Conservation (phyloP, 2,888 invertebrate species). For the Caenorhabditis sp. region DNA sequence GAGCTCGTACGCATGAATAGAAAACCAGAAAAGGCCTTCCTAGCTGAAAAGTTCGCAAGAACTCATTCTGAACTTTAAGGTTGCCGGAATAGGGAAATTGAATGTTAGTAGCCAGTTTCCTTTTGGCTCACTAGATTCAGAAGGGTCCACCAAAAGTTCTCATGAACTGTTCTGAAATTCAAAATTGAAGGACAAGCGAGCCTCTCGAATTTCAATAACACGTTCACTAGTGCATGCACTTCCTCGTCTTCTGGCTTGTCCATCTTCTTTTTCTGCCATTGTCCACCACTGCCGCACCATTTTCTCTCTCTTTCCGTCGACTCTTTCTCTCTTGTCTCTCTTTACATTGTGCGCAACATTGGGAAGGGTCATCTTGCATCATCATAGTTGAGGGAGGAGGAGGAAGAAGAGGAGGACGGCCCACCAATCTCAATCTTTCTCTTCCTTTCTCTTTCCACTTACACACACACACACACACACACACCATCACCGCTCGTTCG, state of each 20-base stretch:
- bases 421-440: constrained; percentile 52
- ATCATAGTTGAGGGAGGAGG: constrained; percentile 35
- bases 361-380: constrained; percentile 63
- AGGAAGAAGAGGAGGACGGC: neutral
- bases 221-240: constrained; percentile 20
- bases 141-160: constrained; percentile 7
- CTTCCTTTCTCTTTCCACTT: neutral
- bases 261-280: constrained; percentile 5
- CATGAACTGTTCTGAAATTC: neutral
- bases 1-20: neutral
- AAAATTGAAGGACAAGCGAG: neutral
- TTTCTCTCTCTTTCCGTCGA: neutral
- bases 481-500: constrained; percentile 41
- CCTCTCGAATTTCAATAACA: constrained; percentile 35
- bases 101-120: neutral
- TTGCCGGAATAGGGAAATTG: neutral
- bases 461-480: neutral
- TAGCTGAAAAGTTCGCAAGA: neutral
- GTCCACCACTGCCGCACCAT: constrained; percentile 2
- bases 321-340: constrained; percentile 2
- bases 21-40: neutral
- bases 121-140: neutral
- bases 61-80: neutral
- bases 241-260: constrained; percentile 12
- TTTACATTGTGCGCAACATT: constrained; percentile 44